Conservation (phyloP, 2,113 vertebrate species). For the Alligator mississippiensis region DNA sequence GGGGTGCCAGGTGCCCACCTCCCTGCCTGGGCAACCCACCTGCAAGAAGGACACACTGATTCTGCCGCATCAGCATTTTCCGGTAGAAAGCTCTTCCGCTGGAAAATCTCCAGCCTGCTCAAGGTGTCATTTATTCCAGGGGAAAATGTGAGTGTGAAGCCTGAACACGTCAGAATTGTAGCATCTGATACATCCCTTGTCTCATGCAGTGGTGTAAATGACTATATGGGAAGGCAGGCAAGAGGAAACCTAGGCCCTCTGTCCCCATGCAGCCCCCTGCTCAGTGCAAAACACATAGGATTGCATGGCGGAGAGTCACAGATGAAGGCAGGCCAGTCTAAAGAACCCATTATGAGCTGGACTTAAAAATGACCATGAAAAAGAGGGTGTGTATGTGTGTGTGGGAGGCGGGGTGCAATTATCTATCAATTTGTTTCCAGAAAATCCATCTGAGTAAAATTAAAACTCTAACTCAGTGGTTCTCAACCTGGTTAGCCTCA, state of each 20-base stretch:
- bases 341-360: background rate
- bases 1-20: background rate
- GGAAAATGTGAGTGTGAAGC: constrained; percentile 12
- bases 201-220: background rate
- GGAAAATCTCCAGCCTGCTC: constrained; percentile 23
- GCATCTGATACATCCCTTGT: constrained; percentile 39
- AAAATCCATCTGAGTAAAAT: background rate
- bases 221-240: background rate
- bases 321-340: background rate
- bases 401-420: background rate
- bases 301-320: background rate
- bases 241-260: background rate
- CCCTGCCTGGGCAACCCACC: background rate
- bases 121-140: background rate
- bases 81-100: constrained; percentile 33
- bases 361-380: background rate
- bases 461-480: background rate
- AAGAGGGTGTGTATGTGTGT: accelerated
- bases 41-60: background rate
- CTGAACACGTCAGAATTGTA: background rate
- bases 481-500: background rate
- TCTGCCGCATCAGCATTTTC: constrained; percentile 24
- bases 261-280: background rate
- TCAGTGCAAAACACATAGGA: background rate
- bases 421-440: background rate